phyloP scores from a whole-genome alignment of 1,140 invertebrate species.

The Rhagoletis zephyria region DNA sequence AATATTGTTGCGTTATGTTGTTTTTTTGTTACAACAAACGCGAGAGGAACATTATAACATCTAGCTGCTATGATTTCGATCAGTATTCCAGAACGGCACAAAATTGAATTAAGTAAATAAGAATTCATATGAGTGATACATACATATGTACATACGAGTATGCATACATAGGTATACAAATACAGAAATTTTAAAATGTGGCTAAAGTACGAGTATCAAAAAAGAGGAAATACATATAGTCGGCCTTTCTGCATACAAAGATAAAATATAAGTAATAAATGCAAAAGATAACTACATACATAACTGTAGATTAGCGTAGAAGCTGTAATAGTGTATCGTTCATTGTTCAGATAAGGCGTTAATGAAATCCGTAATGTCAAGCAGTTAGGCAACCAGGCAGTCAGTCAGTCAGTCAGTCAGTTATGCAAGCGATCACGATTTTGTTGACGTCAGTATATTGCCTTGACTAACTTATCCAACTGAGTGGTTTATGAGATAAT shows the following conservation, averaged over 20 bases:
- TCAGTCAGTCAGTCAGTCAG: background rate
- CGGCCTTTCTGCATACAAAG: no score
- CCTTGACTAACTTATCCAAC: background rate
- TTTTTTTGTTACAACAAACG: conserved; percentile 1
- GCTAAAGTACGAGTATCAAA: no score
- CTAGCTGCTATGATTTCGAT: background rate
- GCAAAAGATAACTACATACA: no score
- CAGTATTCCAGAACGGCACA: background rate
- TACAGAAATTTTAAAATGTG: background rate
- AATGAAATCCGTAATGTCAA: background rate
- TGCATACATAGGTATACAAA: background rate
- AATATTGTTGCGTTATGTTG: background rate
- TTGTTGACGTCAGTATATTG: conserved; percentile 28
- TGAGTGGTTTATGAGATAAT: conserved; percentile 30
- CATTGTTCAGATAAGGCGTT: background rate
- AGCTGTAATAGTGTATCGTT: background rate
- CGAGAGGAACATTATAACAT: background rate
- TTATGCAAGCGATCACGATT: background rate
- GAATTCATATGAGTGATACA: conserved; percentile 22
- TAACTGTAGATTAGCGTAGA: no score
- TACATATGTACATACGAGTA: background rate
- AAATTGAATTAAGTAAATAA: conserved; percentile 40
- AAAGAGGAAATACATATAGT: no score
- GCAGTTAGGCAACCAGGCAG: background rate
- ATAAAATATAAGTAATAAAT: no score